Evolutionary conservation across 2,797 vertebrate genomes (phyloP), one percentile per base, ranked within the genome.

Genomic region (Pagetopsis macropterus): DNA sequence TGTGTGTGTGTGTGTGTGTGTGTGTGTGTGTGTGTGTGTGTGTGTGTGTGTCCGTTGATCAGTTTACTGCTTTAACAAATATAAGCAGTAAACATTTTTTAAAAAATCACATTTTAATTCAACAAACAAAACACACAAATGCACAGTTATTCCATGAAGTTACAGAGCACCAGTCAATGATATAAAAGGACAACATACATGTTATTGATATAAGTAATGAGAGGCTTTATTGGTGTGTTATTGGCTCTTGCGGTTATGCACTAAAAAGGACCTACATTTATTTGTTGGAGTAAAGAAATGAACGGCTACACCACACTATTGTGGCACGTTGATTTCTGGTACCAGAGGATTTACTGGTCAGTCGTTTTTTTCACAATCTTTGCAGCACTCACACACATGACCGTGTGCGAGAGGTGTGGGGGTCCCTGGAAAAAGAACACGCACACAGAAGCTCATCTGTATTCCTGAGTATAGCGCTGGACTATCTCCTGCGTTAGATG

Each of bases 391-490:
- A n/a, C 37, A 13, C 17, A 45, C 31, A 16, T 4, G 4, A 76
- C 15, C 10, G 5, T 15, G 33, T 75, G 60, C 33, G 37, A 41
- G 11, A 17, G 49, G n/a, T 60, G 52, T 14, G n/a, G 33, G 16
- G 56, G 27, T 62, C 67, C 33, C 10, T 0, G 63, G n/a, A 31
- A 76, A 5, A n/a, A 21, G 65, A 33, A 72, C 49, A 56, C 21
- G 65, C 45, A 68, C 45, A n/a, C 55, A 40, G 27, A 59, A 57
- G 60, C 67, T 82, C 70, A 54, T 75, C 48, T 82, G 66, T 76
- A 85, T 87, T 87, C 88, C 88, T 91, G 90, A 91, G 85, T 75
- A 55, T 64, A 61, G 63, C 3, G 19, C 66, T 50, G 59, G 71
- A 68, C 72, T 70, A 40, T 83, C 72, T 62, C n/a, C 65, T 70